These are phyloP conservation scores for Chascanopsetta lugubris DNA, from an alignment of 2,113 vertebrate genomes.

Conservation along the genomic window DNA sequence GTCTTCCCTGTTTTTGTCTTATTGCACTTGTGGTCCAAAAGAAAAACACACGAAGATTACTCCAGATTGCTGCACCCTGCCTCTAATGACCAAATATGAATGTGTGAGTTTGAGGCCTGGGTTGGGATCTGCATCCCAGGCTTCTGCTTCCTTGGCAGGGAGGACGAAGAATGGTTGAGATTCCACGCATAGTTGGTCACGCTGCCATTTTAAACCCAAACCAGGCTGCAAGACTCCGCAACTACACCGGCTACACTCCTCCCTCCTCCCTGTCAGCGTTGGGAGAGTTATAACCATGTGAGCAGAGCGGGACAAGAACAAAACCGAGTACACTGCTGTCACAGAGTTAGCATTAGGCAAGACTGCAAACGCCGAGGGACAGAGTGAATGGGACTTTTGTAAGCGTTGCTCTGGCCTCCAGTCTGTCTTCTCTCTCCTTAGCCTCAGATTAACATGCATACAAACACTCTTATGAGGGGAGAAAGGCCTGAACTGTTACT, in stretches of 20 bases:
- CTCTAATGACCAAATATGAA: constrained; percentile 73
- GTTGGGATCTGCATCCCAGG: constrained; percentile 61
- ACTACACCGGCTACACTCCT: constrained; percentile 35
- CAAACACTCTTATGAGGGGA: constrained; percentile 1
- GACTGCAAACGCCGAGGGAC: constrained; percentile 44
- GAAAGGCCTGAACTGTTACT: neutral
- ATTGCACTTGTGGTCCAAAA: constrained; percentile 32
- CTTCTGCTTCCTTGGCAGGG: constrained; percentile 67
- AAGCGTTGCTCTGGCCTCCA: constrained; percentile 16
- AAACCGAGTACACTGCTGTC: constrained; percentile 45
- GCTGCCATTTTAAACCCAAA: constrained; percentile 80
- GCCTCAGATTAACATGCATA: constrained; percentile 6
- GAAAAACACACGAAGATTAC: constrained; percentile 50
- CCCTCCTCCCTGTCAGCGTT: constrained; percentile 38
- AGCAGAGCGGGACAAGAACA: constrained; percentile 49
- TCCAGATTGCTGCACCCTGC: constrained; percentile 39
- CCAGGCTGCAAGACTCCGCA: constrained; percentile 59
- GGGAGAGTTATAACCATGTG: constrained; percentile 56
- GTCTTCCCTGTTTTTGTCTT: constrained; percentile 12
- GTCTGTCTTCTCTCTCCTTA: constrained; percentile 13
- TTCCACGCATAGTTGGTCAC: constrained; percentile 83
- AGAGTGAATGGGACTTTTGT: constrained; percentile 74
- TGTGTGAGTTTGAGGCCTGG: constrained; percentile 64
- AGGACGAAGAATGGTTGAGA: constrained; percentile 74
- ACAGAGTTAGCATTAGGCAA: constrained; percentile 38